A percentile compares a stretch with the other conserved stretches of the same genome.
Conservation (phyloP, 2,888 invertebrate genomes). For the Callosobruchus maculatus region DNA sequence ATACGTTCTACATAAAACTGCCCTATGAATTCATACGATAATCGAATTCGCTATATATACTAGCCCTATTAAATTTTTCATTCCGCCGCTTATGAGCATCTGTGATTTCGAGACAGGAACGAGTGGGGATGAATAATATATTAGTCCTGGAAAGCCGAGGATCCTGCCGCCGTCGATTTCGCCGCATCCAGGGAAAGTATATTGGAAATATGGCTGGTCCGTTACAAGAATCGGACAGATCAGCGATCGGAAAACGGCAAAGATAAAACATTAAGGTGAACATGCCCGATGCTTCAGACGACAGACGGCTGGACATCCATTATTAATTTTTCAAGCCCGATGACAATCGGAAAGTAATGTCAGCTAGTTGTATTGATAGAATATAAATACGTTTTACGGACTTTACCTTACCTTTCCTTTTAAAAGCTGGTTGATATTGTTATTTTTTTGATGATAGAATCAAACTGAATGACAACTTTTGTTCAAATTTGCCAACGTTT, state of each 20-base stretch:
- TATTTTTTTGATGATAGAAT: too few species aligned
- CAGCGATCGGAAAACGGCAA: not conserved
- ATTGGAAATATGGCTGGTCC: not conserved
- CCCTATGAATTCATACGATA: too few species aligned
- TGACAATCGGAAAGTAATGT: too few species aligned
- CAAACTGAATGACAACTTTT: too few species aligned
- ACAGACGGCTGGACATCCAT: not conserved
- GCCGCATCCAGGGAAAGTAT: not conserved
- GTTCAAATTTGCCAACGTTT: too few species aligned
- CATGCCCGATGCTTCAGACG: not conserved
- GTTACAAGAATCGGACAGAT: not conserved
- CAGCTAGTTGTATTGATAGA: too few species aligned
- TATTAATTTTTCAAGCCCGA: not conserved
- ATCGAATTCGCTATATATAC: too few species aligned
- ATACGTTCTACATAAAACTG: too few species aligned
- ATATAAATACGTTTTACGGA: too few species aligned
- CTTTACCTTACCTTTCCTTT: too few species aligned
- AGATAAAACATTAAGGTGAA: not conserved
- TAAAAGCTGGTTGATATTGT: too few species aligned
- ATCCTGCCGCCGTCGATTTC: constrained; percentile 29
- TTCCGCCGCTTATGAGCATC: not conserved
- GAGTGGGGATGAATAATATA: constrained; percentile 28
- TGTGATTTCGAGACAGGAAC: not conserved
- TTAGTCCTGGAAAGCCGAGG: constrained; percentile 21
- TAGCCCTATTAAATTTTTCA: not conserved